These are phyloP conservation scores for Xerus inauris DNA, from an alignment of 2,113 vertebrate genomes.

Conservation along the genomic window DNA sequence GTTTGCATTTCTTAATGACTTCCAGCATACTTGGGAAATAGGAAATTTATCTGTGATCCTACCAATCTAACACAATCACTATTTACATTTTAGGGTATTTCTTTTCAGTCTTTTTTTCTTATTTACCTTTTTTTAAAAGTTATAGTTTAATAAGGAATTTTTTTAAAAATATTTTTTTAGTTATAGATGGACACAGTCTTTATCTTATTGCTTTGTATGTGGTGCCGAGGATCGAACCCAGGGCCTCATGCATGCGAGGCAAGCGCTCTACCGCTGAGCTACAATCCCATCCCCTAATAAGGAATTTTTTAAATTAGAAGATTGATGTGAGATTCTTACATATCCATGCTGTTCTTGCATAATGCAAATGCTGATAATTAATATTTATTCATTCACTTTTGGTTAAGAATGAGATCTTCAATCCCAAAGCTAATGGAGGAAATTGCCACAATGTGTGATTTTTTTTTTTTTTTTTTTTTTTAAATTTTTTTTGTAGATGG, in stretches of 20 bases:
- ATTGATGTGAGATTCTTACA: not conserved
- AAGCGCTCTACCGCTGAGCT: too few relatives aligned
- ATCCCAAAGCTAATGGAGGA: constrained; percentile 17
- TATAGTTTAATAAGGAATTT: constrained; percentile 24
- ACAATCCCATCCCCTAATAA: too few relatives aligned
- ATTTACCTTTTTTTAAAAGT: not conserved
- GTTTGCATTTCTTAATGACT: not conserved
- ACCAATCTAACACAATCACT: not conserved
- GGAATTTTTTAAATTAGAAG: too few relatives aligned
- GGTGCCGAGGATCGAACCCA: too few relatives aligned
- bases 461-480: too few relatives aligned
- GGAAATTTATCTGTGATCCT: not conserved
- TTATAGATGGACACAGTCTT: too few relatives aligned
- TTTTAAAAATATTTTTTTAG: not conserved
- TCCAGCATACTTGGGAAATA: constrained; percentile 36
- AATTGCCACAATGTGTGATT: not conserved
- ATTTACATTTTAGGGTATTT: constrained; percentile 28
- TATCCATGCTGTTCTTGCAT: constrained; percentile 16
- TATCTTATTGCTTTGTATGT: too few relatives aligned
- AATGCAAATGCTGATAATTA: constrained; percentile 6
- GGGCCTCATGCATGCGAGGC: too few relatives aligned
- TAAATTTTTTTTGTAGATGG: too few relatives aligned
- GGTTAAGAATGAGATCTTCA: constrained; percentile 29
- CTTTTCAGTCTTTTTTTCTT: constrained; percentile 38
- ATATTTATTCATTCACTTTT: constrained; percentile 48